Conservation (phyloP, 2,888 invertebrate species). For the Zootermopsis nevadensis region DNA sequence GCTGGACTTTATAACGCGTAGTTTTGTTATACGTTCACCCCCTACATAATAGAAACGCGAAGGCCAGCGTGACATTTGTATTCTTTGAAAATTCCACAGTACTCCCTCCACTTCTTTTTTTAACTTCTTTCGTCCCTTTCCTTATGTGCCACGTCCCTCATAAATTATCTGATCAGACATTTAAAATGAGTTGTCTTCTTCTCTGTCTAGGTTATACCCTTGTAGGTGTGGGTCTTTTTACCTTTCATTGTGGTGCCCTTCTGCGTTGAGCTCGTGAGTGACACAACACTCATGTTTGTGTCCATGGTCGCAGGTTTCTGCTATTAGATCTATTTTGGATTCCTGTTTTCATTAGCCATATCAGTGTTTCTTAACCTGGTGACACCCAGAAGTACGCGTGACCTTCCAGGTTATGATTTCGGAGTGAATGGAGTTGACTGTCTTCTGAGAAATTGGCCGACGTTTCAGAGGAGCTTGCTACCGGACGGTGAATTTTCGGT, state of each 20-base stretch:
- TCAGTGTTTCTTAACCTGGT: background rate
- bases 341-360: background rate
- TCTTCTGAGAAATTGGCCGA: too few species aligned
- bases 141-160: constrained; percentile 29
- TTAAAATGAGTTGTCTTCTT: constrained; percentile 35
- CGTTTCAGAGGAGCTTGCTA: too few species aligned
- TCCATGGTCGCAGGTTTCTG: background rate
- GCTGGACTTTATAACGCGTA: constrained; percentile 28
- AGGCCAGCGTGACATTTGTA: constrained; percentile 36
- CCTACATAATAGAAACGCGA: constrained; percentile 8
- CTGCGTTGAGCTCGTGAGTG: background rate
- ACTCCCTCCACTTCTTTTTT: constrained; percentile 16
- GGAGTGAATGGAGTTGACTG: too few species aligned
- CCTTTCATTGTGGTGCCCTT: background rate
- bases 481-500: too few species aligned
- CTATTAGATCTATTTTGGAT: background rate
- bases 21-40: constrained; percentile 12
- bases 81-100: constrained; percentile 18
- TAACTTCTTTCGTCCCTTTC: constrained; percentile 11
- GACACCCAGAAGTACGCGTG: too few species aligned
- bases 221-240: constrained; percentile 14
- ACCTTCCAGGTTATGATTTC: too few species aligned
- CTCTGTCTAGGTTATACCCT: background rate
- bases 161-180: constrained; percentile 36
- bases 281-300: background rate